Percentiles rank a stretch among this genome's conserved stretches.
These are phyloP conservation scores for Trididemnum clinides DNA, from an alignment of 23 tunicate species.

Conservation along the genomic window DNA sequence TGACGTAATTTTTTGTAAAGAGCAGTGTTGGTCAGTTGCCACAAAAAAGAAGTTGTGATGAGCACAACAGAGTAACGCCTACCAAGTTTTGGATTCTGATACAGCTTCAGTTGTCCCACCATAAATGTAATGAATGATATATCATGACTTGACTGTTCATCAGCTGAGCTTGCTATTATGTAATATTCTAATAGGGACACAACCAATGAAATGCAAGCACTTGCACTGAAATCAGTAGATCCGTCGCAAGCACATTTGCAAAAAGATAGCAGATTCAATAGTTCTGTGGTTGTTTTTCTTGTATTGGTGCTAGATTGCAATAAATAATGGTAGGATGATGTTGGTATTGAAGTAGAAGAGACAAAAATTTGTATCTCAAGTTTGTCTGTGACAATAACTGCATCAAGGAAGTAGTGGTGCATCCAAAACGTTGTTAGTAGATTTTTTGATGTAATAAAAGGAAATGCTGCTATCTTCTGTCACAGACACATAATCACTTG, in stretches of 20 bases:
- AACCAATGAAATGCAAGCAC: neutral
- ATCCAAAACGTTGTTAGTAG: neutral
- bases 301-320: neutral
- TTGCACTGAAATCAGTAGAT: conserved; percentile 16
- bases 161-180: neutral
- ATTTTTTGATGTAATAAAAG: neutral
- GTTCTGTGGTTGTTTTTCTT: too few relatives aligned
- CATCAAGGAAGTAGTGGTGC: neutral
- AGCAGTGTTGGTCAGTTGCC: conserved; percentile 22
- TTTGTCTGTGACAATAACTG: neutral
- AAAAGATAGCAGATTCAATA: too few relatives aligned
- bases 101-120: neutral
- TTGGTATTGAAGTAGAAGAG: neutral
- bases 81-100: neutral
- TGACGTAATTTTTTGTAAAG: neutral
- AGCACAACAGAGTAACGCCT: neutral
- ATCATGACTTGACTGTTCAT: neutral
- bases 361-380: neutral
- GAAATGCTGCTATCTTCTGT: neutral
- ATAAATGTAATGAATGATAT: neutral
- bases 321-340: neutral
- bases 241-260: too few relatives aligned
- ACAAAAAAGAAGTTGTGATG: neutral
- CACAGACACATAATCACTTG: neutral
- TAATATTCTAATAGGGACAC: neutral